A percentile compares a stretch with the other conserved stretches of the same genome.
Conservation (phyloP, 1,140 invertebrate species). For the Pogonus chalceus region DNA sequence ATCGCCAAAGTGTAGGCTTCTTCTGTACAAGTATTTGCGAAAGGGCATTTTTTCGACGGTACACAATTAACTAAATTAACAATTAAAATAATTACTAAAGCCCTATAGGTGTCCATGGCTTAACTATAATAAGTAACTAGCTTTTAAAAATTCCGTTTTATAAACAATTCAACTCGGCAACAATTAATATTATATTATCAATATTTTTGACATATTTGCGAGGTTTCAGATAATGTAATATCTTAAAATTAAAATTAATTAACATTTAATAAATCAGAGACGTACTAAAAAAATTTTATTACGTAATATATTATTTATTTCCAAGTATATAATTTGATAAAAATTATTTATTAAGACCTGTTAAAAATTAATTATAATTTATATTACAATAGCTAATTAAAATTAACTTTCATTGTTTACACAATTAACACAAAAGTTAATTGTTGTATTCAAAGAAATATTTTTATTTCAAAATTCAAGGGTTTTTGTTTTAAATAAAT, state of each 20-base stretch:
- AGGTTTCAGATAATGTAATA: not conserved
- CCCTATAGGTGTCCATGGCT: too few relatives aligned
- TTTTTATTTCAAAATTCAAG: too few relatives aligned
- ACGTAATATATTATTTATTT: not conserved
- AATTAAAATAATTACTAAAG: not conserved
- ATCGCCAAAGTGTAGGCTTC: not conserved
- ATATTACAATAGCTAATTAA: not conserved
- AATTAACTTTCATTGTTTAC: not conserved
- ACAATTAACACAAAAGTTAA: not conserved
- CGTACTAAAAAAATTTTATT: not conserved
- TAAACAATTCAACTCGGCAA: not conserved
- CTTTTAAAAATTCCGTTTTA: too few relatives aligned
- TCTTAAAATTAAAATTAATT: not conserved
- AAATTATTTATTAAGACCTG: too few relatives aligned
- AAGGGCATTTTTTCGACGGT: not conserved
- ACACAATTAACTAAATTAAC: not conserved
- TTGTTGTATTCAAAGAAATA: not conserved
- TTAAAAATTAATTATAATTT: too few relatives aligned
- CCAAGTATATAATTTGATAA: too few relatives aligned
- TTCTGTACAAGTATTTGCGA: not conserved
- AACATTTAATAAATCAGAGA: not conserved
- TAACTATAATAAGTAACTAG: too few relatives aligned
- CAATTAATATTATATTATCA: not conserved
- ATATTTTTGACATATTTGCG: not conserved
- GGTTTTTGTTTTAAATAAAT: not conserved